Base-by-base conservation (phyloP, 2,113 vertebrate species). In the Onychostruthus taczanowskii region DNA sequence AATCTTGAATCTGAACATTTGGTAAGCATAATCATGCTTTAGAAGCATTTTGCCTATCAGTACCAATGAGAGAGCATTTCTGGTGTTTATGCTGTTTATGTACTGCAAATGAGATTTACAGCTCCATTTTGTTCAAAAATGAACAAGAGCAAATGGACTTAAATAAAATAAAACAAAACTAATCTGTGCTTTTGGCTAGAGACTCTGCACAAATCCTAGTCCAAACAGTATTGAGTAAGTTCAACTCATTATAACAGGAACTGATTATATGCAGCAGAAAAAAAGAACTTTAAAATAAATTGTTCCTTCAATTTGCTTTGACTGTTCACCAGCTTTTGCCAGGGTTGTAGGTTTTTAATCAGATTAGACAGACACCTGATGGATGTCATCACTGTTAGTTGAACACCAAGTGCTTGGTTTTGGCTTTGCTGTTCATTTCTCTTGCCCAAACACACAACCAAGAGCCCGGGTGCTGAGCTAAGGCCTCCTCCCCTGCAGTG, bases 121-220 rank as follows among this genome's bases (percentile, higher is more conserved):
- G 77, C 79, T 92, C 75, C 41, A 81, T 87, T 86, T 87, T 73
- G 58, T 83, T 89, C 26, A 92, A 87, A 94, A 95, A 77, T 72
- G 63, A 93, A 52, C 68, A 74, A 88, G 46, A 94, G 87, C 78
- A 96, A 96, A 95, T 78, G 59, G 84, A 94, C 69, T 92, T 72
- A 91, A 83, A 84, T 67, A 89, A 96, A 95, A 94, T 87, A 91
- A 90, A 94, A 43, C 76, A 86, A 86, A 93, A 92, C 63, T 87
- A 82, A 94, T 94, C 89, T 93, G 55, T 79, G 72, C 79, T 95
- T 94, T 85, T 91, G 94, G 87, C 92, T 89, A 70, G 53, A 90
- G 76, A 74, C 33, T 66, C 84, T 83, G 7, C 87, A 62, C 1
- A 6, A 78, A 82, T 83, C 50, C 70, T 78, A 78, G 56, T 61